Conservation (phyloP, 2,888 invertebrate genomes). For the Leucophenga montana region DNA sequence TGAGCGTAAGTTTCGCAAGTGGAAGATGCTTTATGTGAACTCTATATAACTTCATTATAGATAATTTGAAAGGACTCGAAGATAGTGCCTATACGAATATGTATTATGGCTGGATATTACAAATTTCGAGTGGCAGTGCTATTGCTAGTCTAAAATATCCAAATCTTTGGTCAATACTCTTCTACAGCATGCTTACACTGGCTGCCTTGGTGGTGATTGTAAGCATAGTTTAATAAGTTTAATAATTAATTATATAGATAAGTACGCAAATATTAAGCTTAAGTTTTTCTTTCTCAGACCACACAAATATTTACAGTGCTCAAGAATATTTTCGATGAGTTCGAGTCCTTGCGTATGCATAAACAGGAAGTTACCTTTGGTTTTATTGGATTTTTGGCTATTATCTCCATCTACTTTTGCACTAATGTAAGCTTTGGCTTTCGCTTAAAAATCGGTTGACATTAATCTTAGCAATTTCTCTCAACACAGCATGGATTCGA, state of each 20-base stretch:
- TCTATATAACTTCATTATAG: constrained; percentile 26
- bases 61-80: constrained; percentile 25
- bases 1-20: constrained; percentile 47
- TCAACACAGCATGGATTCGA: constrained; percentile 56
- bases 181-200: constrained; percentile 84
- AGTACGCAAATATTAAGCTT: not conserved
- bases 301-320: constrained; percentile 63
- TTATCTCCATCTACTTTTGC: constrained; percentile 58
- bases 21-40: too few relatives aligned
- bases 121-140: constrained; percentile 57
- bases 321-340: constrained; percentile 68
- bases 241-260: not conserved
- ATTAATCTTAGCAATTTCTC: not conserved
- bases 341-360: constrained; percentile 52
- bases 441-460: not conserved
- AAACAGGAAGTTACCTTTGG: constrained; percentile 54
- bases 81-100: constrained; percentile 37
- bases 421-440: constrained; percentile 57
- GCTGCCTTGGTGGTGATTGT: constrained; percentile 83
- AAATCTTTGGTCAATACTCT: constrained; percentile 84
- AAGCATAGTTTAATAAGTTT: constrained; percentile 71
- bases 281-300: constrained; percentile 43
- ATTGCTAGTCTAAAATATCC: constrained; percentile 72
- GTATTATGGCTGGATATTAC: constrained; percentile 41
- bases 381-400: constrained; percentile 44